A percentile compares a stretch with the other conserved stretches of the same genome.
These are phyloP conservation scores for Narcine bancroftii DNA, from an alignment of 2,113 vertebrate species.

Conservation along the genomic window DNA sequence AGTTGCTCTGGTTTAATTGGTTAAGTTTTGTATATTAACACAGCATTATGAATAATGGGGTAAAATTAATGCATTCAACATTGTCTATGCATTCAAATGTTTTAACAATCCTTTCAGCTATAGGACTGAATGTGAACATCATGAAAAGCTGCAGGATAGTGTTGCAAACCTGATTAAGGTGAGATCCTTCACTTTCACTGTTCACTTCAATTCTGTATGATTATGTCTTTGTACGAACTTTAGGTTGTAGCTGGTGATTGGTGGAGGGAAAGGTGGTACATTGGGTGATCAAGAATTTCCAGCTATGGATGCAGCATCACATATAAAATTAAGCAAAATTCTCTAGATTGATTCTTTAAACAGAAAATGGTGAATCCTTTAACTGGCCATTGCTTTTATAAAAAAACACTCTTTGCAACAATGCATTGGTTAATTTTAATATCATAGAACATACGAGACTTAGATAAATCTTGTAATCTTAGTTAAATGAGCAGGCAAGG, in stretches of 20 bases:
- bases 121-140: conserved; percentile 83
- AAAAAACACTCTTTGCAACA: no score
- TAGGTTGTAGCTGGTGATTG: no score
- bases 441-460: background rate
- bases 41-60: background rate
- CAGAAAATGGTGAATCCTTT: background rate
- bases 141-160: conserved; percentile 68
- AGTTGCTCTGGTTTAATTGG: background rate
- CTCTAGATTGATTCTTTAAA: no score
- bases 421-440: background rate
- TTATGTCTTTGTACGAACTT: no score
- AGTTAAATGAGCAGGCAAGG: no score
- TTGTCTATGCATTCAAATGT: background rate
- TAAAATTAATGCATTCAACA: background rate
- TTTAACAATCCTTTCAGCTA: conserved; percentile 60
- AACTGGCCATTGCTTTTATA: background rate
- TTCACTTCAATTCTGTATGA: background rate
- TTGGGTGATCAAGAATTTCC: no score
- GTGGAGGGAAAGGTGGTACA: no score
- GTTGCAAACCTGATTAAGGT: conserved; percentile 88
- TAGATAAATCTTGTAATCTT: background rate
- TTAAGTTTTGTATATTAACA: background rate
- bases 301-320: background rate
- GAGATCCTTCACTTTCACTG: conserved; percentile 38
- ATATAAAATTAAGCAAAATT: background rate